These are phyloP conservation scores for Pseudomyrmex concolor DNA, from an alignment of 1,140 invertebrate species.

Conservation along the genomic window DNA sequence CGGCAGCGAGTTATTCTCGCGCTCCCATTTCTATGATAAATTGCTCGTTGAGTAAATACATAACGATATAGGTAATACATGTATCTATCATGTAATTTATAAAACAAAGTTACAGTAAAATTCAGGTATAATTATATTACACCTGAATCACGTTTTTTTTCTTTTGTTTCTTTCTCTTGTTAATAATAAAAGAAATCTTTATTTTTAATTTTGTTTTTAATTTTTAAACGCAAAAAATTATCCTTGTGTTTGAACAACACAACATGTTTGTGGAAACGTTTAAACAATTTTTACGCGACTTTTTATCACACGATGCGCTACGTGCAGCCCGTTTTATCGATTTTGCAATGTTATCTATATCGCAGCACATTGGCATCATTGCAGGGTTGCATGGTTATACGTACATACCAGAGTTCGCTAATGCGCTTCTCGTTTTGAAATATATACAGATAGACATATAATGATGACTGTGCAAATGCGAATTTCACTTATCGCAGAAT, in stretches of 20 bases:
- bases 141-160: too few species aligned
- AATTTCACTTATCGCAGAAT: slow-evolving; percentile 41
- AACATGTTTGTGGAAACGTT: not conserved
- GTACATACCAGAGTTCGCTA: not conserved
- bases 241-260: not conserved
- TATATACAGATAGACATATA: not conserved
- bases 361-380: slow-evolving; percentile 21
- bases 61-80: not conserved
- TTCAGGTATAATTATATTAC: too few species aligned
- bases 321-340: slow-evolving; percentile 21
- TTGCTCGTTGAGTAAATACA: not conserved
- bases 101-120: too few species aligned
- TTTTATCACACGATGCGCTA: not conserved
- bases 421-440: slow-evolving; percentile 14
- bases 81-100: too few species aligned
- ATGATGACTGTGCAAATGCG: not conserved
- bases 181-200: not conserved
- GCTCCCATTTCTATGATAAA: slow-evolving; percentile 88
- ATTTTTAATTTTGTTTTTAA: not conserved
- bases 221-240: not conserved
- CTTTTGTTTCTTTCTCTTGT: too few species aligned
- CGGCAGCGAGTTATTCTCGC: slow-evolving; percentile 88
- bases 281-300: not conserved
- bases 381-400: not conserved
- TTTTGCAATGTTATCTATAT: slow-evolving; percentile 7